A percentile compares a stretch with the other conserved stretches of the same genome.
Evolutionary conservation across 2,888 invertebrate species (phyloP).

Genomic region (Notocelia uddmanniana): DNA sequence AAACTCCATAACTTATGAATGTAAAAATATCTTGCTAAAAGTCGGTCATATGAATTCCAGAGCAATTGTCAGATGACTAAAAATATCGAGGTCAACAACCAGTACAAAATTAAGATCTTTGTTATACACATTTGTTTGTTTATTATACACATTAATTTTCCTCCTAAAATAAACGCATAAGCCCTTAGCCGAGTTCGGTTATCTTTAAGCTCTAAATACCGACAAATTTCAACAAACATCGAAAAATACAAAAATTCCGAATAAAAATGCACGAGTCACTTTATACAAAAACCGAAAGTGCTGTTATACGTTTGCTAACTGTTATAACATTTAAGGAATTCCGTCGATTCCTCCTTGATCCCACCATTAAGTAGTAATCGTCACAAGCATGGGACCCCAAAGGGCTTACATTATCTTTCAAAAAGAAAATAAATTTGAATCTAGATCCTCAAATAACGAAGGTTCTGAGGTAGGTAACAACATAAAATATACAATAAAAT

Average conservation of each 20-base stretch:
- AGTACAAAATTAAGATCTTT: neutral
- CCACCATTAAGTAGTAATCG: neutral
- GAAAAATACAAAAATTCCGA: neutral
- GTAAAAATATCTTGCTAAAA: too few species aligned
- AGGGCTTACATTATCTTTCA: neutral
- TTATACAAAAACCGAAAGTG: neutral
- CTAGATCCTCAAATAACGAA: neutral
- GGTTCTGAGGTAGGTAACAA: neutral
- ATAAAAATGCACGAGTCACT: neutral
- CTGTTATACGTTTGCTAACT: too few species aligned
- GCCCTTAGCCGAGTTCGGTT: constrained; percentile 15
- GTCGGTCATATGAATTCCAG: too few species aligned
- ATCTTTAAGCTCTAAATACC: neutral
- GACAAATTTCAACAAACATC: neutral
- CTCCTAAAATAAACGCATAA: constrained; percentile 33
- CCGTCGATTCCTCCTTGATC: neutral
- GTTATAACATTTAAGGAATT: neutral
- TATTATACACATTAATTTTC: constrained; percentile 19
- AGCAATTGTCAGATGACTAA: neutral
- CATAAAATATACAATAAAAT: neutral
- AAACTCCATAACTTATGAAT: too few species aligned
- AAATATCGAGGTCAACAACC: constrained; percentile 15
- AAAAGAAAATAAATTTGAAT: neutral
- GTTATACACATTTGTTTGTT: constrained; percentile 18
- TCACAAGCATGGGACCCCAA: neutral